Evolutionary conservation across 2,888 invertebrate genomes (phyloP).

Genomic region (Lepidonotus clava): DNA sequence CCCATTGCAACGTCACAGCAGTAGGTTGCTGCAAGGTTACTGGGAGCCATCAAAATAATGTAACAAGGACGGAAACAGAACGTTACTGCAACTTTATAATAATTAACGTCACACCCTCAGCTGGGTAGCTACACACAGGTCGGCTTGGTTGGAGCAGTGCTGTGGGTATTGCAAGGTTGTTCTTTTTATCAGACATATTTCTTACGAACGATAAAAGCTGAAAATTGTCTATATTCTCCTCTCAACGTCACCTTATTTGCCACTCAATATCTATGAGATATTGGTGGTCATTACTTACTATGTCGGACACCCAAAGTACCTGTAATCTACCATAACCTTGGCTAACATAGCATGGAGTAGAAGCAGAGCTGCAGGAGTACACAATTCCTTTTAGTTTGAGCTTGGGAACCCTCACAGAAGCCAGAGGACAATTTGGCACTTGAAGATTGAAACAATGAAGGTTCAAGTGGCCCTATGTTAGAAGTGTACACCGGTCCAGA

Average conservation of each 20-base stretch:
- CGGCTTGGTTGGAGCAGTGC: too few relatives aligned
- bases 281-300: background rate
- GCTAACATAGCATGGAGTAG: background rate
- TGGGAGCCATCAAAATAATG: too few relatives aligned
- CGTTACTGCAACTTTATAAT: too few relatives aligned
- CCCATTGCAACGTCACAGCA: too few relatives aligned
- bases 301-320: background rate
- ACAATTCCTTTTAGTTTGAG: background rate
- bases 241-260: background rate
- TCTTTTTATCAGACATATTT: too few relatives aligned
- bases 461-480: background rate
- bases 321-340: background rate
- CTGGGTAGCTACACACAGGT: too few relatives aligned
- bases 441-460: slow-evolving; percentile 3
- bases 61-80: too few relatives aligned
- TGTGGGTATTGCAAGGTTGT: too few relatives aligned
- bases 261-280: background rate
- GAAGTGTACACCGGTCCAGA: background rate
- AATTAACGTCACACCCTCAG: too few relatives aligned
- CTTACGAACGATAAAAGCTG: background rate
- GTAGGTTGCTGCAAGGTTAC: too few relatives aligned
- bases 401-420: background rate
- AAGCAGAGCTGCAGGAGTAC: background rate
- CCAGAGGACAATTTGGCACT: slow-evolving; percentile 2
- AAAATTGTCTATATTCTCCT: background rate